Evolutionary conservation across 2,797 vertebrate genomes (phyloP), one percentile per base, ranked within the genome.

Genomic region (Orestias chungarensis): DNA sequence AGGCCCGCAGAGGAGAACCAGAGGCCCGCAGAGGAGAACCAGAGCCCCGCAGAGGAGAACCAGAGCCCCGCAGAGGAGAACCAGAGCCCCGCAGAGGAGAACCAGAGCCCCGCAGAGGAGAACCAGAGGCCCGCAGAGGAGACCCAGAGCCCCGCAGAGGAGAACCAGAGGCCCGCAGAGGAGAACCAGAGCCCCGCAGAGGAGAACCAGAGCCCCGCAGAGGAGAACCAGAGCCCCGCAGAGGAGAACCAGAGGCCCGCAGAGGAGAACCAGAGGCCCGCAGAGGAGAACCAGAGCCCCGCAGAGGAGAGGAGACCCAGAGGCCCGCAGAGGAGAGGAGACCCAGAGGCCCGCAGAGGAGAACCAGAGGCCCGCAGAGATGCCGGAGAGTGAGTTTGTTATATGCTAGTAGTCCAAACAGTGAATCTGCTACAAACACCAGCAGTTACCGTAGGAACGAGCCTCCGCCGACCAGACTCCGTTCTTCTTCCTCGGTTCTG

Each of bases 351-450:
- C n/a, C 0, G 44, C 35, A 40, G 64, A 0, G 43, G 29, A 43
- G 25, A 0, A 40, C 3, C 59, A 18, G 65, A 10, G 9, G 7
- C 0, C 72, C 54, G 64, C 66, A 0, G 64, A 80, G 27, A 91
- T 91, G 89, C 89, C 88, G 43, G 89, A 91, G 31, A 88, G 89
- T 91, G 70, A 88, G 89, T 46, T 49, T 15, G 12, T 17, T 65
- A 64, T 57, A 74, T 9, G 42, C 40, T 68, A 65, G 43, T 35
- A 59, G n/a, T 38, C 7, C 18, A 44, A 44, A 44, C 25, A 54
- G 0, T 2, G 3, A 25, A 25, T 52, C 49, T 25, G 49, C 27
- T 52, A 2, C 29, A 6, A 29, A 27, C 27, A 17, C n/a, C n/a
- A n/a, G n/a, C n/a, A n/a, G n/a, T n/a, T n/a, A n/a, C n/a, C n/a